These are phyloP conservation scores for Pleuronectes platessa DNA, from an alignment of 2,113 vertebrate genomes.

Conservation along the genomic window DNA sequence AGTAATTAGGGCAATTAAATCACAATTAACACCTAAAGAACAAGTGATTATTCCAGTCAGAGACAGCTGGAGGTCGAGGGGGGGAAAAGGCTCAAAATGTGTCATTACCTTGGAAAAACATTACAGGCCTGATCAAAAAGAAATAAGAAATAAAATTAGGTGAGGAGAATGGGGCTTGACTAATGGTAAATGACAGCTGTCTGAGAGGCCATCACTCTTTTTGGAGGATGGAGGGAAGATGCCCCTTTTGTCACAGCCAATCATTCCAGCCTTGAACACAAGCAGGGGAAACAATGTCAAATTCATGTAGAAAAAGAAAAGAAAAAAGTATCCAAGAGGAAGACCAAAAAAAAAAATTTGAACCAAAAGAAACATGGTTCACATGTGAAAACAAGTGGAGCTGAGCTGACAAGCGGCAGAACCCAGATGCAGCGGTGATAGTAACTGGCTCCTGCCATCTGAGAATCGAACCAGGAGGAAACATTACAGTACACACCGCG, in stretches of 20 bases:
- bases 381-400: constrained; percentile 70
- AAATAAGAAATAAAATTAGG: constrained; percentile 68
- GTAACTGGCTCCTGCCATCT: constrained; percentile 73
- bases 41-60: constrained; percentile 60
- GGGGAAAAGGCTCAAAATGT: constrained; percentile 11
- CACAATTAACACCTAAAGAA: constrained; percentile 76
- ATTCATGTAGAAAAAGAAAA: constrained; percentile 75
- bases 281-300: constrained; percentile 76
- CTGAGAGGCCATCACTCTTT: constrained; percentile 74
- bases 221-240: constrained; percentile 68
- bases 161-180: constrained; percentile 53
- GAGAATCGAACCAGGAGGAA: constrained; percentile 68
- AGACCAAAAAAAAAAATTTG: constrained; percentile 43
- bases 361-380: constrained; percentile 74
- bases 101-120: constrained; percentile 23
- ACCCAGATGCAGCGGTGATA: constrained; percentile 61
- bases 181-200: constrained; percentile 81
- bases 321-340: constrained; percentile 71
- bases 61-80: constrained; percentile 32
- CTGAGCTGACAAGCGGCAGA: constrained; percentile 72
- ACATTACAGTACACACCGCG: constrained; percentile 57
- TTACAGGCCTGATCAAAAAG: constrained; percentile 27
- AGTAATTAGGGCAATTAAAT: constrained; percentile 83
- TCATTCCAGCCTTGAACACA: constrained; percentile 71
- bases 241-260: constrained; percentile 79